Evolutionary conservation across 1,140 invertebrate genomes (phyloP), one percentile per base, ranked within the genome.

Genomic region (Panulirus ornatus): DNA sequence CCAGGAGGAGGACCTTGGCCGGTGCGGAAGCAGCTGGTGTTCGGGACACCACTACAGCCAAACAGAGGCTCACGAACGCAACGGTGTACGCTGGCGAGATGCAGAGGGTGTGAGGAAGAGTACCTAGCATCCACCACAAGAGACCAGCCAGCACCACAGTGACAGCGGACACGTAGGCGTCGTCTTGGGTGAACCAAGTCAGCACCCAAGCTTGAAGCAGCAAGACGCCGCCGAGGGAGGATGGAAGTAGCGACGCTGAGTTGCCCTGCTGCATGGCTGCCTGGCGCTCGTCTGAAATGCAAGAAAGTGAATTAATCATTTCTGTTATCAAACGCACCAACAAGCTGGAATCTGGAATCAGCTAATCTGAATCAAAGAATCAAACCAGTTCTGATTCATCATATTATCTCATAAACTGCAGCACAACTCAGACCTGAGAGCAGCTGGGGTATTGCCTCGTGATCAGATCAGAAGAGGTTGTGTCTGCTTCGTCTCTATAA

Each of bases 241-340:
- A n/a, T 5, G 76, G 42, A 0, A 34, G 19, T 1, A 30, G 76
- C 0, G 76, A 34, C 14, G 47, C 78, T 16, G 78, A 30, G 78
- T 81, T 81, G 1, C 78, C 78, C 54, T 81, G 78, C 54, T 81
- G 78, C 78, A 81, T 81, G 1, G 78, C 78, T 1, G 78, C 78
- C 38, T 54, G 78, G 11, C 78, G 30, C 47, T 81, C 78, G 30
- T 81, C 78, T 81, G 47, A 2, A 81, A 81, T 14, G 19, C 36
- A 40, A 42, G 36, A 40, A 5, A 70, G 3, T 70, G 5, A 8
- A 76, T 2, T 36, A 0, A n/a, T n/a, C n/a, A n/a, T n/a, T n/a
- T n/a, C n/a, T n/a, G n/a, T n/a, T n/a, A n/a, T n/a, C n/a, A n/a
- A n/a, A n/a, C n/a, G n/a, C n/a, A n/a, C n/a, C n/a, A n/a, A n/a